phyloP scores from a whole-genome alignment of 2,888 invertebrate species.

The Thalpophila matura region DNA sequence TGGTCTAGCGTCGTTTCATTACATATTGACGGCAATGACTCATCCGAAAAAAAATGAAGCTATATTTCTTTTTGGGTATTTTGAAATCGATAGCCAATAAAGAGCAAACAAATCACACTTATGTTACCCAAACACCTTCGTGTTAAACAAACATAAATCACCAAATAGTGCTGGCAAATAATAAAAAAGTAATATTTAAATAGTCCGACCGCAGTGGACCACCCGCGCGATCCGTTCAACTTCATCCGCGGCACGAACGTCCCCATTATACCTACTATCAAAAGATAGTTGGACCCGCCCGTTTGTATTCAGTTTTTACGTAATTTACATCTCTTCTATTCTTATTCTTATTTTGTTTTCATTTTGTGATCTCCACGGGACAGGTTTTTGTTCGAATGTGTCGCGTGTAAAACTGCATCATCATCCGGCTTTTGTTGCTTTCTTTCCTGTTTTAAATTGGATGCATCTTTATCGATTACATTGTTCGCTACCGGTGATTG shows the following conservation, averaged over 20 bases:
- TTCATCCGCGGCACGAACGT: conserved; percentile 81
- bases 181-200: conserved; percentile 87
- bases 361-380: conserved; percentile 65
- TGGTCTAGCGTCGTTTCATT: conserved; percentile 5
- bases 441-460: conserved; percentile 78
- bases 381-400: conserved; percentile 69
- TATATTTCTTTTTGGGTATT: conserved; percentile 65
- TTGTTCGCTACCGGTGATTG: conserved; percentile 77
- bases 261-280: conserved; percentile 86
- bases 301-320: conserved; percentile 68
- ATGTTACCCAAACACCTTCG: conserved; percentile 85
- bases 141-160: conserved; percentile 88
- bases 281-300: conserved; percentile 76
- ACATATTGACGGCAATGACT: conserved; percentile 47
- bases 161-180: conserved; percentile 85
- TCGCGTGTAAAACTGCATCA: conserved; percentile 71
- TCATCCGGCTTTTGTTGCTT: conserved; percentile 78
- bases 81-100: conserved; percentile 82
- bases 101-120: conserved; percentile 84
- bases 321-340: conserved; percentile 86
- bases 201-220: conserved; percentile 83
- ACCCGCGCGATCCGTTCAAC: conserved; percentile 83
- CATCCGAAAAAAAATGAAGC: conserved; percentile 57
- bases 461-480: conserved; percentile 82
- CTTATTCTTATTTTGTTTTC: conserved; percentile 67